Evolutionary conservation across 2,797 vertebrate species (phyloP), one percentile per base, ranked within the genome.

Genomic region (Acanthurus leucopareius): DNA sequence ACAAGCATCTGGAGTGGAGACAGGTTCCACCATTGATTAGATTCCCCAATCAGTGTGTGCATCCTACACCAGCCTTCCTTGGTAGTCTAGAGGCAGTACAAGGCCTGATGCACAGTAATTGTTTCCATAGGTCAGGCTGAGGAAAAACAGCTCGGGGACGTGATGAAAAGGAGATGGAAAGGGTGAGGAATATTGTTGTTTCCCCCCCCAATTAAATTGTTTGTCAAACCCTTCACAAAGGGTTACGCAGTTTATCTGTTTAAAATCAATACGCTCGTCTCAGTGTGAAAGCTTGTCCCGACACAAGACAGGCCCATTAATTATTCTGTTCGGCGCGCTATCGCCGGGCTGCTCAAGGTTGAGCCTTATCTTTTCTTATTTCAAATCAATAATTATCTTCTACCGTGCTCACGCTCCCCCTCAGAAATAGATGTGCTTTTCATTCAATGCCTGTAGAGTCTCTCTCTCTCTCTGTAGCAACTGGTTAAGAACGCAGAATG

Each of bases 301-400:
- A 92, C 88, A 88, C 77, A 75, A 94, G 93, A 93, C 94, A 85
- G 92, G 81, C 72, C 89, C 93, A 93, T 94, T 94, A 92, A 94
- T 95, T 95, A 95, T 94, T 93, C 92, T 85, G 86, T 91, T 90
- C 87, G 77, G 90, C 51, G 79, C 59, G 87, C 92, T 89, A 89
- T 87, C 86, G 58, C 88, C 59, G 51, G 71, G 85, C 92, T 82
- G 85, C 92, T 94, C 93, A 95, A 94, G 94, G 94, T 95, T 94
- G 94, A 93, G 90, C 72, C 91, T 93, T 94, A 94, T 95, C 94
- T 94, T 93, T 94, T 94, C 92, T 94, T 93, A 93, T 95, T 94
- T 92, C 90, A 91, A 93, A 94, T 95, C 94, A 94, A 95, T 95
- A 95, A 95, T 93, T 94, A 95, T 93, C 92, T 92, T 87, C 90